Evolutionary conservation across 2,888 invertebrate species (phyloP), one percentile per base, ranked within the genome.

Genomic region (Aethes cnicana): DNA sequence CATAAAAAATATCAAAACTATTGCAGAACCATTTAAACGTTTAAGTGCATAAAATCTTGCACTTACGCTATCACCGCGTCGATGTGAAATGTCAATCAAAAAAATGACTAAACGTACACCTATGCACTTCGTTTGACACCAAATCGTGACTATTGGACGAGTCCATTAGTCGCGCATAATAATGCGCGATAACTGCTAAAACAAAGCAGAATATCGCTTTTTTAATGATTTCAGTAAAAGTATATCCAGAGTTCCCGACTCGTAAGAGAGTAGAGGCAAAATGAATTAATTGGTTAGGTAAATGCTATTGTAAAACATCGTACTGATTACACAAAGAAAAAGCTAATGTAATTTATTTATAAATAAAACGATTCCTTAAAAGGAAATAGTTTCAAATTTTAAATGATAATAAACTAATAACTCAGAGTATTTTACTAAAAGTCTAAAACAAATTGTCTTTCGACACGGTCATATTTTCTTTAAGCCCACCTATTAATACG

Each of bases 111-210:
- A 28, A 26, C 26, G 7, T 5, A 20, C 9, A 35, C 35, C 41
- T 42, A 28, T 28, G 28, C 12, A n/a, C 28, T 11, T 28, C 12
- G 11, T 35, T 42, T 18, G 41, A 26, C 41, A 18, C 28, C 12
- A 18, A 18, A 28, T 77, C 80, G 74, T 77, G 78, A 77, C 77
- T 66, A 69, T 73, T 70, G 68, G 72, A 6, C 28, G 39, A 75
- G 56, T 69, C 73, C 79, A 80, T 80, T 78, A 16, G 76, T 66
- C 55, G 54, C 61, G 65, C 63, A 68, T 73, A 73, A 68, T 69
- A 68, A 68, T 64, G 53, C 50, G 20, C 14, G n/a, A n/a, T n/a
- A n/a, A 47, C 26, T 30, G 25, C 55, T 37, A 44, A 62, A 23
- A 37, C 37, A 23, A 37, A 37, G 37, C 37, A 37, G 21, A 37